A percentile compares a stretch with the other conserved stretches of the same genome.
Conservation (phyloP, 1,140 invertebrate species). For the Lamellibrachia luymesi region DNA sequence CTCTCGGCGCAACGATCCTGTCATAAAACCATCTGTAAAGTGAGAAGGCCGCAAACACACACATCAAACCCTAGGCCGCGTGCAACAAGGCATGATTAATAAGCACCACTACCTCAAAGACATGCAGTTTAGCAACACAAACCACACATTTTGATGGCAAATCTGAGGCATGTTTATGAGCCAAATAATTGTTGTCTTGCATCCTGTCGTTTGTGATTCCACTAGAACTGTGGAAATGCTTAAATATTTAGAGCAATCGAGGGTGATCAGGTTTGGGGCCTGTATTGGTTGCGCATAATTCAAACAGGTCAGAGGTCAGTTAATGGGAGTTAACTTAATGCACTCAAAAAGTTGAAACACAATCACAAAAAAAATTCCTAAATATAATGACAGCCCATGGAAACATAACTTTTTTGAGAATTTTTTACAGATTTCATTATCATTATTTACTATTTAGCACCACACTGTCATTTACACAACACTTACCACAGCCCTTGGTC, state of each 20-base stretch:
- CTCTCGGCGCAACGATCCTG: background rate
- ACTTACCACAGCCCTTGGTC: no score
- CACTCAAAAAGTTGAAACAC: background rate
- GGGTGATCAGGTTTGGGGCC: no score
- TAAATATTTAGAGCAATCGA: no score
- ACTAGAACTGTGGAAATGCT: no score
- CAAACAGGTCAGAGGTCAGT: background rate
- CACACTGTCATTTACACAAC: no score
- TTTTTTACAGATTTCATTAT: no score
- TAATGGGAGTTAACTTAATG: background rate
- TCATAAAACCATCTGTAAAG: conserved; percentile 5
- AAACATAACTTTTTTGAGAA: background rate
- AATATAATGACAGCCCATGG: background rate
- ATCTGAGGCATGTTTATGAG: no score
- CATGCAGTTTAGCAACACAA: background rate
- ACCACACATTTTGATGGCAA: background rate
- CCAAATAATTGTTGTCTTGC: no score
- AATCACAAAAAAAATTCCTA: no score
- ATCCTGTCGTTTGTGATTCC: no score
- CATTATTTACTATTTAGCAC: no score
- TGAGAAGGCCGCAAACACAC: background rate
- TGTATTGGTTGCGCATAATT: background rate
- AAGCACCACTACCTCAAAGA: background rate
- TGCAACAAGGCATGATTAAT: background rate
- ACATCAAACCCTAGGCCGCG: background rate